phyloP scores from a whole-genome alignment of 23 tunicate species.

The Trididemnum clinides region DNA sequence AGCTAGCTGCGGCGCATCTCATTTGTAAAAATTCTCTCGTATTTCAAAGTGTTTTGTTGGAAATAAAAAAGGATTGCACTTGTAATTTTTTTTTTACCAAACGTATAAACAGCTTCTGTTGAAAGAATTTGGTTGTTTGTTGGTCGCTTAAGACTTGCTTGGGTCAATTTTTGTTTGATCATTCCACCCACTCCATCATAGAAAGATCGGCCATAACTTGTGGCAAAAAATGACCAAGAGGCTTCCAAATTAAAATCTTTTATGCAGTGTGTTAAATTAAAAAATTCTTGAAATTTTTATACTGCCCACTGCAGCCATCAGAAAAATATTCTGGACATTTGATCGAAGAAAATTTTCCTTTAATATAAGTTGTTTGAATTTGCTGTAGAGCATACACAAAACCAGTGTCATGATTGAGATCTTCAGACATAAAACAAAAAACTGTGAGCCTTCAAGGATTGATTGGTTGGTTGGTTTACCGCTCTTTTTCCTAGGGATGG shows the following conservation, averaged over 20 bases:
- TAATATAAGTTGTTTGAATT: constrained; percentile 12
- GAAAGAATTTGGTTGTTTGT: constrained; percentile 21
- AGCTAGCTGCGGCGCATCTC: too few relatives aligned
- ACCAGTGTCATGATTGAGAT: constrained; percentile 27
- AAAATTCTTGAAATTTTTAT: constrained; percentile 29
- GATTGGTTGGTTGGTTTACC: too few relatives aligned
- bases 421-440: constrained; percentile 19
- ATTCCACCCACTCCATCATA: constrained; percentile 35
- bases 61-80: constrained; percentile 1
- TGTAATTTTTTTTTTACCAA: constrained; percentile 5
- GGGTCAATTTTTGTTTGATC: constrained; percentile 2
- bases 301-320: constrained; percentile 40
- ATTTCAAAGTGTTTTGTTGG: background rate
- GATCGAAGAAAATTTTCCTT: constrained; percentile 25
- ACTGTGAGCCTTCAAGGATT: too few relatives aligned
- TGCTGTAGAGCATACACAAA: constrained; percentile 20
- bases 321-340: constrained; percentile 11
- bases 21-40: constrained; percentile 16
- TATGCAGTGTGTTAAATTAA: background rate
- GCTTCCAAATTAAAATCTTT: constrained; percentile 23
- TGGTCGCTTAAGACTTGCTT: constrained; percentile 30
- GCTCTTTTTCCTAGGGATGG: too few relatives aligned
- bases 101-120: constrained; percentile 12
- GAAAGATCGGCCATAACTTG: constrained; percentile 49
- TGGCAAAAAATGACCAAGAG: constrained; percentile 49